Percentiles rank a stretch among this genome's conserved stretches.
Evolutionary conservation across 2,888 invertebrate species (phyloP).

Genomic region (Pachymerium ferrugineum): DNA sequence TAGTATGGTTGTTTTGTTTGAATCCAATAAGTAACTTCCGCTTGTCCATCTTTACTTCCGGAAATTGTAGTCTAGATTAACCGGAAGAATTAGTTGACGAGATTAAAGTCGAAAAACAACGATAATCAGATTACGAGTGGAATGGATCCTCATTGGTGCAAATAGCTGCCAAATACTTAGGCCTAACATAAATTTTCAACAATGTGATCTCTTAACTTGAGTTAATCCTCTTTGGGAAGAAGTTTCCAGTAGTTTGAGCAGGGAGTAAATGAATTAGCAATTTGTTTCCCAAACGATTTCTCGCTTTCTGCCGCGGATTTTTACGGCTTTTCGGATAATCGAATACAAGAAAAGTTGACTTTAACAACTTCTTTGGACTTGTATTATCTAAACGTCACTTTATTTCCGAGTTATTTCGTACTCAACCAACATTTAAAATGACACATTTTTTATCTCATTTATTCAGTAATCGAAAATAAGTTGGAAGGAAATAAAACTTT

Average conservation of each 20-base stretch:
- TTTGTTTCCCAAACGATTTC: slow-evolving; percentile 21
- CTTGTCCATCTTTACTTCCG: background rate
- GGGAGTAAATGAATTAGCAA: slow-evolving; percentile 18
- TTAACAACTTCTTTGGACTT: background rate
- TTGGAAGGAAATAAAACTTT: too few relatives aligned
- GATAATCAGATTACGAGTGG: slow-evolving; percentile 4
- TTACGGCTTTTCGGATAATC: background rate
- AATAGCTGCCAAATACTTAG: slow-evolving; percentile 13
- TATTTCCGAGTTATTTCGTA: too few relatives aligned
- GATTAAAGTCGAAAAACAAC: slow-evolving; percentile 5
- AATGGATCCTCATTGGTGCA: slow-evolving; percentile 18
- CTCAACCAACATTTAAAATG: too few relatives aligned
- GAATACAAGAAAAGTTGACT: background rate
- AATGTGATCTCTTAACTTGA: slow-evolving; percentile 14
- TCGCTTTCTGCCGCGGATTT: background rate
- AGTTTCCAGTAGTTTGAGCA: slow-evolving; percentile 10
- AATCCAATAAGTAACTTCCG: background rate
- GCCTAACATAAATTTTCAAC: slow-evolving; percentile 18
- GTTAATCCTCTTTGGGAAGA: slow-evolving; percentile 18
- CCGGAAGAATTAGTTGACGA: slow-evolving; percentile 21
- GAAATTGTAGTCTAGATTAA: slow-evolving; percentile 10
- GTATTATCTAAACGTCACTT: too few relatives aligned
- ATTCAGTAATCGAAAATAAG: too few relatives aligned
- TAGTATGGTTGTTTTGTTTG: background rate
- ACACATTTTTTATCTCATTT: too few relatives aligned